A percentile compares a stretch with the other conserved stretches of the same genome.
phyloP scores from a whole-genome alignment of 2,797 vertebrate species.

The Typhlichthys subterraneus region DNA sequence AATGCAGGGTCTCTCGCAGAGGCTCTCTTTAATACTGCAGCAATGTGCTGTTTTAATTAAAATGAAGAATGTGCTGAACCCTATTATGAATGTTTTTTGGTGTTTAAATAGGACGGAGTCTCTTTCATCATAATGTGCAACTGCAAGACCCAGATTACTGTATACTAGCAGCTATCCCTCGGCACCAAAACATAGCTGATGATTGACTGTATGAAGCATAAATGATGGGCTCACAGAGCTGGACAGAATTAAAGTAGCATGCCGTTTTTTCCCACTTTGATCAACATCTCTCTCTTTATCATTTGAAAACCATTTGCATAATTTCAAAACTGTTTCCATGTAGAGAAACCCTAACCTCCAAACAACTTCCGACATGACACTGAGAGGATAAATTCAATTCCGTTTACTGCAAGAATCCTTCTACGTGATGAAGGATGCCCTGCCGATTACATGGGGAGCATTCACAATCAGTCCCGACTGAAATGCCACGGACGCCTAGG shows the following conservation, averaged over 20 bases:
- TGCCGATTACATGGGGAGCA: slow-evolving; percentile 16
- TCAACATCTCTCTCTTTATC: background rate
- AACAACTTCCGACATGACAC: slow-evolving; percentile 11
- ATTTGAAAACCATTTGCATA: slow-evolving; percentile 14
- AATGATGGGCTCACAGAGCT: background rate
- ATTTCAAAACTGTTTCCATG: background rate
- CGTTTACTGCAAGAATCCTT: slow-evolving; percentile 8
- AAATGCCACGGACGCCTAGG: slow-evolving; percentile 35
- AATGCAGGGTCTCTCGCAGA: slow-evolving; percentile 14
- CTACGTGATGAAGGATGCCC: slow-evolving; percentile 23
- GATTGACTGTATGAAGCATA: background rate
- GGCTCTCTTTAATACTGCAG: slow-evolving; percentile 20
- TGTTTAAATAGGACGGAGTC: background rate
- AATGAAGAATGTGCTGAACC: slow-evolving; percentile 4
- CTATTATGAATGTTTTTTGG: slow-evolving; percentile 5
- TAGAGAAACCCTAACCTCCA: background rate
- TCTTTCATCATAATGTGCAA: background rate
- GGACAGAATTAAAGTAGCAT: too few species aligned
- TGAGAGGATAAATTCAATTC: slow-evolving; percentile 12
- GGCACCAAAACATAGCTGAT: background rate
- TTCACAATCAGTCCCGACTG: slow-evolving; percentile 66
- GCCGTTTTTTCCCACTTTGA: background rate
- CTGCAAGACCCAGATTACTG: background rate
- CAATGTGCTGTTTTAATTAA: slow-evolving; percentile 25
- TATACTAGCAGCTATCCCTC: background rate